Percentiles rank a stretch among this genome's conserved stretches.
Conservation (phyloP, 2,113 vertebrate species). For the Psephotus haematonotus region DNA sequence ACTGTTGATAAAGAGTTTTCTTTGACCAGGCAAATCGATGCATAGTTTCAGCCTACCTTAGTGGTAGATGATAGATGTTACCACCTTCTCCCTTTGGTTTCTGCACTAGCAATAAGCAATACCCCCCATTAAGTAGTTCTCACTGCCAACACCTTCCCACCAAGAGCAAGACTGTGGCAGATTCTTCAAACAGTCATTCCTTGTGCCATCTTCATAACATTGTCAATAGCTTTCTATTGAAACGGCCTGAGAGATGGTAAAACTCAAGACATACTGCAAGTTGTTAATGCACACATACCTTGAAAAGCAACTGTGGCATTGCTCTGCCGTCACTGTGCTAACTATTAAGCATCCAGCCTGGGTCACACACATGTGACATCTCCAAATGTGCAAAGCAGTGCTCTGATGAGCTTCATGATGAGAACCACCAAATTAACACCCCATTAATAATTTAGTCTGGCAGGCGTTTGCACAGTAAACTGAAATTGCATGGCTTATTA, state of each 20-base stretch:
- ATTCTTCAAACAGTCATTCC: background rate
- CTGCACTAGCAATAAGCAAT: rapidly evolving
- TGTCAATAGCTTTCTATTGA: background rate
- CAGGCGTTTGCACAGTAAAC: background rate
- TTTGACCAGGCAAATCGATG: background rate
- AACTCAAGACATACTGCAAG: background rate
- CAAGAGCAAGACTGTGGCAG: background rate
- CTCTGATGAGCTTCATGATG: background rate
- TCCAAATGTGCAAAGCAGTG: background rate
- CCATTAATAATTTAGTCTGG: background rate
- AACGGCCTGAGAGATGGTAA: background rate
- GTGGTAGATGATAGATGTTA: background rate
- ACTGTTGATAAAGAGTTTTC: background rate
- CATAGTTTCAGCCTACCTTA: background rate
- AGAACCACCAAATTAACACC: background rate
- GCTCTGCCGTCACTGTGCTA: background rate
- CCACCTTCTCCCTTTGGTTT: background rate
- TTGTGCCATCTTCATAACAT: background rate
- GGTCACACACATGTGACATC: background rate
- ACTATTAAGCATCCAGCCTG: background rate
- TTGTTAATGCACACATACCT: background rate
- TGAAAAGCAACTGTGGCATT: background rate
- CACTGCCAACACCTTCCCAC: background rate
- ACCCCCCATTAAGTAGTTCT: background rate
- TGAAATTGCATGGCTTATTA: background rate